Conservation (phyloP, 1,140 invertebrate genomes). For the Rhagoletis pomonella region DNA sequence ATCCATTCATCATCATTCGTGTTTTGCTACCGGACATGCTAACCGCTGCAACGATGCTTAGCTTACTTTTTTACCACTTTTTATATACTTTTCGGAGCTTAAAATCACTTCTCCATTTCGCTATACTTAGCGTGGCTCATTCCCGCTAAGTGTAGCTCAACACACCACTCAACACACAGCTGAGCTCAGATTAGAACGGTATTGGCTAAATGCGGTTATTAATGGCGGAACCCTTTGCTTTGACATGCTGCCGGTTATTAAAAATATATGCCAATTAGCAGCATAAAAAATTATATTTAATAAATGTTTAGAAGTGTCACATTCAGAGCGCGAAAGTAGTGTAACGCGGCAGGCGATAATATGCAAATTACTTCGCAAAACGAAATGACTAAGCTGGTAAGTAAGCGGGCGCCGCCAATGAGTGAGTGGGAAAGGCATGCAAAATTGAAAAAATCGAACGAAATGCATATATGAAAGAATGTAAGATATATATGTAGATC, state of each 20-base stretch:
- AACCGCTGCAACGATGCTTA: not conserved
- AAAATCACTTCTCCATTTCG: not conserved
- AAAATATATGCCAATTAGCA: conserved; percentile 45
- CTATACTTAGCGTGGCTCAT: not conserved
- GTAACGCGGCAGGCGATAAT: not conserved
- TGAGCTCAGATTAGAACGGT: conserved; percentile 11
- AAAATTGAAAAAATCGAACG: not conserved
- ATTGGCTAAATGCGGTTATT: not conserved
- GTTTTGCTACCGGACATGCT: conserved; percentile 38
- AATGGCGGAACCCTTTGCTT: conserved; percentile 25
- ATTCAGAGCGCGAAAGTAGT: not conserved
- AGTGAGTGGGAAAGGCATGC: not conserved
- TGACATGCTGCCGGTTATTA: not conserved
- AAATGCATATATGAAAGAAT: not conserved
- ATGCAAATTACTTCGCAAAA: not conserved
- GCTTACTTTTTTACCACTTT: not conserved
- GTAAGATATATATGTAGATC: not conserved
- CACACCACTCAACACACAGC: not conserved
- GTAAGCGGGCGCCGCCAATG: not conserved
- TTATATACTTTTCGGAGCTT: not conserved
- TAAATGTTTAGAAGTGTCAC: conserved; percentile 2
- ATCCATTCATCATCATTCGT: conserved; percentile 30
- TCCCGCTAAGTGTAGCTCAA: conserved; percentile 4
- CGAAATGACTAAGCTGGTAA: not conserved
- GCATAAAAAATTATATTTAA: not conserved